Evolutionary conservation across 2,113 vertebrate species (phyloP).

Genomic region (Tragelaphus buxtoni): DNA sequence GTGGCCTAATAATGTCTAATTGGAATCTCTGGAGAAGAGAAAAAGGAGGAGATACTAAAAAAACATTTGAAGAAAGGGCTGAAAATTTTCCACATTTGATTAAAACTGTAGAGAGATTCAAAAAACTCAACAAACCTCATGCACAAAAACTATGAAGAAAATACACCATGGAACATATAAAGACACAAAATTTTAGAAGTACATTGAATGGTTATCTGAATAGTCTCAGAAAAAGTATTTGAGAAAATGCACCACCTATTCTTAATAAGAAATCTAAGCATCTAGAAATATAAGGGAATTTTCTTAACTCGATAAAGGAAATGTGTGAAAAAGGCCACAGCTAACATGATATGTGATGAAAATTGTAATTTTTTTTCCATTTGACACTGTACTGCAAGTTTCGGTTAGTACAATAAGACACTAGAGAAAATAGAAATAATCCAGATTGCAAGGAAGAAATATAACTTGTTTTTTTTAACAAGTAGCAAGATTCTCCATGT

Average conservation of each 20-base stretch:
- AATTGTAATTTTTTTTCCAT: neutral
- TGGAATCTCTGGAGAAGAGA: neutral
- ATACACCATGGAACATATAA: neutral
- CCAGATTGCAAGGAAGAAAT: neutral
- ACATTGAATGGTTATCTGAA: neutral
- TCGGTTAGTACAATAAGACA: neutral
- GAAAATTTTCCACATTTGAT: neutral
- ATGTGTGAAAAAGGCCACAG: neutral
- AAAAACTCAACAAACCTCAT: neutral
- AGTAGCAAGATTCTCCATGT: neutral
- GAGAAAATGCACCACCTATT: neutral
- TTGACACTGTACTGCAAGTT: neutral
- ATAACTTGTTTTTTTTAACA: neutral
- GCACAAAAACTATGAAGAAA: neutral
- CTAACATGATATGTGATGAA: neutral
- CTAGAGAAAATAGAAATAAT: neutral
- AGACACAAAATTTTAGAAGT: neutral
- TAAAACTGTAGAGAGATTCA: neutral
- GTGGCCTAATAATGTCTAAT: neutral
- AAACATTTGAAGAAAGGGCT: neutral
- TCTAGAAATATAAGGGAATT: neutral
- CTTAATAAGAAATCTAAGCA: neutral
- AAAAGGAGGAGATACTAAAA: neutral
- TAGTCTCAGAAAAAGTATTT: neutral
- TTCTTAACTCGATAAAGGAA: neutral